Evolutionary conservation across 2,797 vertebrate species (phyloP), one percentile per base, ranked within the genome.

Genomic region (Phrynocephalus guinanensis): DNA sequence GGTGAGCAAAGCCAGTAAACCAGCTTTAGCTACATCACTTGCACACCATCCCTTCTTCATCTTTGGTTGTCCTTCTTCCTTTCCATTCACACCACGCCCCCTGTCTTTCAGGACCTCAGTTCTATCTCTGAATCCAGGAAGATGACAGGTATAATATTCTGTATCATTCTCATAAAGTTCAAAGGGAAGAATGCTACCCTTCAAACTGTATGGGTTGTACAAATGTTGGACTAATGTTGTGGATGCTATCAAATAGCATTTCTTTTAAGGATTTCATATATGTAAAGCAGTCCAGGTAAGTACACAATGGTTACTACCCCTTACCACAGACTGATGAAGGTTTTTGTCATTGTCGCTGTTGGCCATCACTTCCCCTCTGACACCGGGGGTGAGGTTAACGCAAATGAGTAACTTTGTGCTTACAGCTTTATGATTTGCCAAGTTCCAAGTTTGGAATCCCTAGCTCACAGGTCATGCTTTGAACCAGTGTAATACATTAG

Each of bases 1-100:
- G 52, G 67, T 79, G 67, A 89, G 67, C 67, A 72, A 78, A 83
- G 71, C 67, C 38, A 72, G 79, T 86, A 78, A 83, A 79, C 66
- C 24, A 86, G 15, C 38, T 83, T 86, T 70, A 82, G 38, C 28
- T 82, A 48, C 38, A 71, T 52, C 50, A 82, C 38, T 44, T 30
- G 15, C 22, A 4, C 22, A 5, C 33, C 71, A 71, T 71, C 30
- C 5, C 24, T 26, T 72, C 33, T 63, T 63, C 60, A 63, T 63
- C 60, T 63, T 63, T 63, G 16, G 60, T 15, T 63, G 5, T 20
- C 10, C 9, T 44, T 82, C 28, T 63, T 38, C 20, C 44, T 10
- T 44, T 22, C 44, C 38, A 38, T 9, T 63, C 20, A 63, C 73
- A 67, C n/a, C 48, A 56, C 50, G 73, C 20, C 56, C 30, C 63